A percentile compares a stretch with the other conserved stretches of the same genome.
phyloP scores from a whole-genome alignment of 1,140 invertebrate genomes.

The Pseudachorutes palmiensis region DNA sequence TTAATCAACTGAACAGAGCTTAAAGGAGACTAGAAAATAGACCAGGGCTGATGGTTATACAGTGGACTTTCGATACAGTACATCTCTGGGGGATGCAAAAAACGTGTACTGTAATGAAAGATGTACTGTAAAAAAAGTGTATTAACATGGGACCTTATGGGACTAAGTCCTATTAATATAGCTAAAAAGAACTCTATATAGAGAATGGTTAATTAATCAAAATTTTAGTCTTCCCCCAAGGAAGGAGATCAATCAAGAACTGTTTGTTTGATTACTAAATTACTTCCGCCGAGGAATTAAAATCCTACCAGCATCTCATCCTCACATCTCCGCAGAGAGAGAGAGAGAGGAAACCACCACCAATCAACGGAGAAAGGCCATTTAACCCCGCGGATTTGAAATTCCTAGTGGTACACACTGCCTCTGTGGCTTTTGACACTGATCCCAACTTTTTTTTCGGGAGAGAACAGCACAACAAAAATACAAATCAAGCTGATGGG shows the following conservation, averaged over 20 bases:
- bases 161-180: neutral
- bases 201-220: conserved; percentile 11
- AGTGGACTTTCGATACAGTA: too few species aligned
- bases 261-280: conserved; percentile 14
- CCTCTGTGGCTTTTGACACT: too few species aligned
- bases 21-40: too few species aligned
- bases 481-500: too few species aligned
- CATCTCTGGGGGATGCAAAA: too few species aligned
- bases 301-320: neutral
- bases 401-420: too few species aligned
- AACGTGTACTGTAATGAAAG: too few species aligned
- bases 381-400: neutral
- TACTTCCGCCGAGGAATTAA: conserved; percentile 6
- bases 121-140: too few species aligned
- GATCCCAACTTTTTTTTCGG: too few species aligned
- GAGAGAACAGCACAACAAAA: too few species aligned
- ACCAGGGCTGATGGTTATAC: too few species aligned
- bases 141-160: neutral
- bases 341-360: neutral
- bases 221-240: neutral
- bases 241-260: conserved; percentile 11
- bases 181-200: neutral
- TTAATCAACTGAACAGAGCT: conserved; percentile 12
- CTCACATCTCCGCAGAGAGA: neutral
- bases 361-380: neutral